Percentiles rank a stretch among this genome's conserved stretches.
phyloP scores from a whole-genome alignment of 2,888 invertebrate genomes.

The Calameuta idolon region DNA sequence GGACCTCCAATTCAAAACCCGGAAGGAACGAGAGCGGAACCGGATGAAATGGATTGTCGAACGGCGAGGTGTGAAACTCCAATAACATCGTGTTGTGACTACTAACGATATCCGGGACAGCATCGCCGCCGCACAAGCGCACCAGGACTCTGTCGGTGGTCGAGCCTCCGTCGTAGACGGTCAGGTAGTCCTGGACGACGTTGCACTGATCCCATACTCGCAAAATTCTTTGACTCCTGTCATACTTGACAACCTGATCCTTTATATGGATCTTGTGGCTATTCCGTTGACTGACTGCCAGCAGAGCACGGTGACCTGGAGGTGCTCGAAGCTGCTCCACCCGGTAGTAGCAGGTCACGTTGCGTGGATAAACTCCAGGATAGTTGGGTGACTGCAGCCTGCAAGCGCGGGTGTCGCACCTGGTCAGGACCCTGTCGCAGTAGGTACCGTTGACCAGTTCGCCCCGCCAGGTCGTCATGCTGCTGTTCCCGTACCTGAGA shows the following conservation, averaged over 20 bases:
- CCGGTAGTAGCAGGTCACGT: slow-evolving; percentile 85
- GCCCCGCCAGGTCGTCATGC: slow-evolving; percentile 80
- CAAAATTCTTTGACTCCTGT: slow-evolving; percentile 79
- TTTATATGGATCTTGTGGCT: slow-evolving; percentile 84
- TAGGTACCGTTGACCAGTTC: slow-evolving; percentile 81
- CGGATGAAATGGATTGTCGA: slow-evolving; percentile 85
- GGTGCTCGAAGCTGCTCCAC: slow-evolving; percentile 75
- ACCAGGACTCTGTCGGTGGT: slow-evolving; percentile 79
- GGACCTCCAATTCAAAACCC: slow-evolving; percentile 85
- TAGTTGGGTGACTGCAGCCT: slow-evolving; percentile 91
- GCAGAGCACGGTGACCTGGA: slow-evolving; percentile 79
- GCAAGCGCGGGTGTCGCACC: slow-evolving; percentile 78
- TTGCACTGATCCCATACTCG: slow-evolving; percentile 87
- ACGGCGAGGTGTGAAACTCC: slow-evolving; percentile 85
- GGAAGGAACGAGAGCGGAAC: slow-evolving; percentile 82
- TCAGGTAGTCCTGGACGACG: slow-evolving; percentile 84
- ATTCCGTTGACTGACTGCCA: slow-evolving; percentile 82
- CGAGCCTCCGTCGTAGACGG: slow-evolving; percentile 83
- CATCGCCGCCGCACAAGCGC: slow-evolving; percentile 85
- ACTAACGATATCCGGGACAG: slow-evolving; percentile 83
- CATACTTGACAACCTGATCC: slow-evolving; percentile 82
- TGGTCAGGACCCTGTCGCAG: slow-evolving; percentile 84
- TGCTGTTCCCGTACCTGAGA: slow-evolving; percentile 82
- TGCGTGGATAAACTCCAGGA: slow-evolving; percentile 89
- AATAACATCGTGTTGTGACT: slow-evolving; percentile 82